Base-by-base conservation (phyloP, 2,797 vertebrate species). In the Oophaga sylvatica region DNA sequence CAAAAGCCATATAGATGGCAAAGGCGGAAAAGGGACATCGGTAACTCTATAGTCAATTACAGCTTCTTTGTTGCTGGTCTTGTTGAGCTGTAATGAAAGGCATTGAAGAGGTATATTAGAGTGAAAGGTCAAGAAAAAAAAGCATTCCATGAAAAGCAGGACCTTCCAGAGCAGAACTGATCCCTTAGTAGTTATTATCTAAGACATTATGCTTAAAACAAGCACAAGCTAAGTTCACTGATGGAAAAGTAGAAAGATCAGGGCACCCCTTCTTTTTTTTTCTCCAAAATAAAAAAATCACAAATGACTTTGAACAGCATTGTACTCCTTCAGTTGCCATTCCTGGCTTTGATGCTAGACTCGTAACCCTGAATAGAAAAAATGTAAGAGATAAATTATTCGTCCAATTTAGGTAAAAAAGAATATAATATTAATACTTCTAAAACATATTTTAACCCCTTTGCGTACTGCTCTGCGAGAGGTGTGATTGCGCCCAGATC, bases 11-110 rank as follows among this genome's bases (percentile, higher is more conserved):
- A 75, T 31, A 62, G 70, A 84, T 75, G 70, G 57, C 82, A 75
- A 73, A 84, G 82, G 76, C 16, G 68, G 82, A 84, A 62, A 59
- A 67, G 48, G 82, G 29, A 84, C 70, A 62, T 75, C 22, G 16
- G 82, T 48, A 84, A 84, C 70, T 75, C 68, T 60, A 75, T 84
- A 73, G 82, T 84, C 82, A 84, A 84, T 84, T 75, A 84, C 70
- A 73, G 82, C 29, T 16, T 84, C 82, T 70, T 84, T 84, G 82
- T 84, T 84, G 68, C 82, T 84, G 57, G 70, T 57, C 65, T 84
- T 84, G 82, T 84, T 62, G 70, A n/a, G 68, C 59, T 60, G 70
- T 84, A 84, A 84, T 84, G 82, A 22, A 84, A 75, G 82, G 82
- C 56, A 84, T 76, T 71, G 31, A 59, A 84, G 70, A 73, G 82